A percentile compares a stretch with the other conserved stretches of the same genome.
phyloP scores from a whole-genome alignment of 2,888 invertebrate genomes.

The Hydrotaea cyrtoneurina region DNA sequence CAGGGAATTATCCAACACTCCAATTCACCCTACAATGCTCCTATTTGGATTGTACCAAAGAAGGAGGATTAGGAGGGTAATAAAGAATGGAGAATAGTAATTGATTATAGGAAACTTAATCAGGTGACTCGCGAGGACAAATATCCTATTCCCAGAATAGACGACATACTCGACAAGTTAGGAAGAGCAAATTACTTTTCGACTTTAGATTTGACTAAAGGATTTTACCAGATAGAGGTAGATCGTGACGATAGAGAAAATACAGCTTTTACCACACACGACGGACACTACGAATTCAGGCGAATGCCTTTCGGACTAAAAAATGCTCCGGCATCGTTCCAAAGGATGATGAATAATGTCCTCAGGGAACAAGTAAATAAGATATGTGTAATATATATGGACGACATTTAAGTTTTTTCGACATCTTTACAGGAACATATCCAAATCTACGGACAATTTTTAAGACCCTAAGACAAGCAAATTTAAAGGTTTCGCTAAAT shows the following conservation, averaged over 20 bases:
- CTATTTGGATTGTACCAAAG: neutral
- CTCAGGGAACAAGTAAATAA: constrained; percentile 9
- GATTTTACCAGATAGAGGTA: constrained; percentile 25
- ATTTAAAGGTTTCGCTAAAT: constrained; percentile 56
- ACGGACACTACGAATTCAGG: constrained; percentile 6
- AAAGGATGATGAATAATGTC: neutral
- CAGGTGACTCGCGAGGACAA: neutral
- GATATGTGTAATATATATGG: constrained; percentile 32
- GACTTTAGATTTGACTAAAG: constrained; percentile 20
- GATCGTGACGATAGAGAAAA: constrained; percentile 15
- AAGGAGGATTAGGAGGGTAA: constrained; percentile 29
- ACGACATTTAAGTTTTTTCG: constrained; percentile 26
- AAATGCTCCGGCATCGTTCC: constrained; percentile 14
- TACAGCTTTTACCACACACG: constrained; percentile 1
- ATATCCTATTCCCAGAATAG: constrained; percentile 5
- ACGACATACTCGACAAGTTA: neutral
- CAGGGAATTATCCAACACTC: constrained; percentile 69
- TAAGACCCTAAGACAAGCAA: constrained; percentile 30
- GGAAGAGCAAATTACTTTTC: constrained; percentile 18
- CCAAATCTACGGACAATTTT: constrained; percentile 8
- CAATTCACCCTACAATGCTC: constrained; percentile 66
- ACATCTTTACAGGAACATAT: constrained; percentile 39
- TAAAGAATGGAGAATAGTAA: constrained; percentile 12
- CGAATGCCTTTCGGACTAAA: constrained; percentile 22
- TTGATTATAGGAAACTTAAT: constrained; percentile 14